Evolutionary conservation across 2,888 invertebrate genomes (phyloP), one percentile per base, ranked within the genome.

Genomic region (Acheta domesticus): DNA sequence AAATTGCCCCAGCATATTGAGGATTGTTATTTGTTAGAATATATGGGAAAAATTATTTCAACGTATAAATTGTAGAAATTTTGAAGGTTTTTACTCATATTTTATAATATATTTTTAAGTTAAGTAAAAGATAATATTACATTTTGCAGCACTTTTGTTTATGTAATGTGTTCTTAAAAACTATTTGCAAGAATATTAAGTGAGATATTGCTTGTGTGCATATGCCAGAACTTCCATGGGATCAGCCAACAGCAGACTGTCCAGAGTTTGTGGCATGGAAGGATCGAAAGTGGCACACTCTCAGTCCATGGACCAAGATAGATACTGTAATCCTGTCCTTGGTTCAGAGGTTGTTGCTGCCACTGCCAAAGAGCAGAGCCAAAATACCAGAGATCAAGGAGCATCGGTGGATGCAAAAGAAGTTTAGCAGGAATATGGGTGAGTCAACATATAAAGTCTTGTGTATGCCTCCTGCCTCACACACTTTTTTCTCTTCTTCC

Each of bases 161-260:
- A 36, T 36, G 5, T 36, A 36, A 36, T 23, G 23, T 4, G 8
- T 36, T 36, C 4, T 36, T 36, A 8, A 36, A 8, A 36, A 36
- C 8, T 5, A 36, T 36, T 36, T 36, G 36, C 36, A 5, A 36
- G 36, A 36, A 36, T 36, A 36, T 36, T 8, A 36, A 36, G 36
- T 36, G 36, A 36, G 36, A 36, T 36, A 36, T 36, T 36, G 36
- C 36, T 36, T 36, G 5, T 36, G 4, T 62, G 14, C 8, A 79
- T 80, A 80, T 84, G 86, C 21, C 88, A 97, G 98, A 98, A 88
- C 87, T 99, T 84, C 98, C 99, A 76, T 99, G 99, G 99, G 95
- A 96, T 88, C 92, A 94, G 85, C 94, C 98, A 11, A 88, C 90
- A 80, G 85, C 86, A 77, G 88, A 89, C 36, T 95, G 94, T 85